Base-by-base conservation (phyloP, 1,140 invertebrate species). In the Bombus waltoni region DNA sequence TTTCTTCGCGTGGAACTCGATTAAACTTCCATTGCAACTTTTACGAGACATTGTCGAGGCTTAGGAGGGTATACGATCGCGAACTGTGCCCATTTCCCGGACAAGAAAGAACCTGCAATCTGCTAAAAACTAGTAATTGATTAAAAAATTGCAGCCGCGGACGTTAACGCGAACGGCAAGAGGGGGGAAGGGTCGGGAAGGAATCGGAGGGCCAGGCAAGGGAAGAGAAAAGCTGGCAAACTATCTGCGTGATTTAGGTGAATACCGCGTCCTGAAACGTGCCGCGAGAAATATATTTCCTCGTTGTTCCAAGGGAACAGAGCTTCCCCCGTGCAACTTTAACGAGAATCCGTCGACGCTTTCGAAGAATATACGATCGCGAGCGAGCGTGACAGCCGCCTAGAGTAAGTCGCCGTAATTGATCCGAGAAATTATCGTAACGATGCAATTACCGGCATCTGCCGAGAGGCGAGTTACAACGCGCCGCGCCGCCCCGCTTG, bases 21-120 rank as follows among this genome's bases (percentile, higher is more conserved):
- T 94, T 94, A 93, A 93, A 94, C 90, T 94, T 93, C 89, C 90
- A 93, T 94, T 91, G 89, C 88, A 91, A 93, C 87, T 93, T 90
- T 91, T 91, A 93, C 90, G 92, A 92, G 92, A 89, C 89, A 90
- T 83, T 90, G 90, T 90, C 87, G 85, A 85, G 81, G 89, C 87
- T 91, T 90, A 90, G 74, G 81, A 53, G 71, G 82, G 80, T 90
- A 82, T 83, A 88, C 89, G 89, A 88, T 86, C 77, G 72, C 81
- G 59, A 91, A 83, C 68, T 70, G 68, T 73, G 62, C 38, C 78
- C 59, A 28, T 57, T 57, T 35, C 65, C 62, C 25, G 40, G n/a
- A 44, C 40, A 66, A 72, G 18, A 32, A 68, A 32, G 32, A 72
- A 9, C 40, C 76, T 42, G 25, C 72, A 47, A 75, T 44, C 68